Conservation (phyloP, 2,797 vertebrate species). For the Alauda arvensis region DNA sequence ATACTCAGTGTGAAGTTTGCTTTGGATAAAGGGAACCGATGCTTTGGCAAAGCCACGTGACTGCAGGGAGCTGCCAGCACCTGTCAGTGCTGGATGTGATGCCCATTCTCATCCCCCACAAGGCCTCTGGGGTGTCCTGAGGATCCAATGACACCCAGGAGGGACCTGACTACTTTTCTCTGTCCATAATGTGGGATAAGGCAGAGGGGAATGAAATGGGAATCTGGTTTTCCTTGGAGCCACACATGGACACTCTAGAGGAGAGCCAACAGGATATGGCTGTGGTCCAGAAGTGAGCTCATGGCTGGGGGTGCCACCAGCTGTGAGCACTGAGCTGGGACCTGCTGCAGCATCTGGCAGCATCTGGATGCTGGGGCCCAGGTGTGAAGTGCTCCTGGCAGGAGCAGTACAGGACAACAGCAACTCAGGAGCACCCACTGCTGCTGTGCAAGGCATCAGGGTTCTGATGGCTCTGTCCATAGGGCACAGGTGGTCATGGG, state of each 20-base stretch:
- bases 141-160: fast-evolving
- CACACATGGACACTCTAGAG: not conserved
- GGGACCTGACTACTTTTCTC: not conserved
- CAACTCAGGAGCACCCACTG: not conserved
- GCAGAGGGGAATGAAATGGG: not conserved
- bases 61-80: not conserved
- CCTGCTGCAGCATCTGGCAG: not conserved
- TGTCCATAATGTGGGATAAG: not conserved
- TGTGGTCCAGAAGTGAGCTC: not conserved
- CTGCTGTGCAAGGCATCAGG: not conserved
- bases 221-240: not conserved
- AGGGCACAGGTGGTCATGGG: not conserved
- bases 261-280: not conserved
- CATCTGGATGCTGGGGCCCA: not conserved
- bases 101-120: fast-evolving
- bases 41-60: not conserved
- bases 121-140: not conserved
- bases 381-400: not conserved
- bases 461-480: not conserved
- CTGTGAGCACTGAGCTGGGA: not conserved
- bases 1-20: not conserved
- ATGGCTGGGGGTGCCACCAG: not conserved
- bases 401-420: not conserved
- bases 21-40: not conserved
- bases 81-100: not conserved